Percentiles rank a stretch among this genome's conserved stretches.
Evolutionary conservation across 2,888 invertebrate genomes (phyloP).

Genomic region (Lasioglossum villosulum): DNA sequence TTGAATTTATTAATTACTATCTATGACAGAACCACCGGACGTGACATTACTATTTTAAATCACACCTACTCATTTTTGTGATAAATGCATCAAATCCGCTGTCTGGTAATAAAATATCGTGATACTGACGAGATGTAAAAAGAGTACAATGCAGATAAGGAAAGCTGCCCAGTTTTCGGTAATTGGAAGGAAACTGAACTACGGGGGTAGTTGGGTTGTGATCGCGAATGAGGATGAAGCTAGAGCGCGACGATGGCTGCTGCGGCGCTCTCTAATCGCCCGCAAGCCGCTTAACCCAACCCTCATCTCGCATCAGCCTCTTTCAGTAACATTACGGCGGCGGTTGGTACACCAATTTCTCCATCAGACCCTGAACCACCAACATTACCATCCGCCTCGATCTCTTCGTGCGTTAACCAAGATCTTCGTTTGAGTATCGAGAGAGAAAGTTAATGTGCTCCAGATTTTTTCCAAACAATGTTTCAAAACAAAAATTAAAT

Average conservation of each 20-base stretch:
- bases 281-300: constrained; percentile 78
- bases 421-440: constrained; percentile 39
- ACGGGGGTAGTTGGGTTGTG: constrained; percentile 67
- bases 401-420: constrained; percentile 35
- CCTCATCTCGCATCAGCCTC: constrained; percentile 48
- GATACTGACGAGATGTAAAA: neutral
- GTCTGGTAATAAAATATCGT: neutral
- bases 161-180: constrained; percentile 21
- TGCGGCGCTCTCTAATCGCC: constrained; percentile 77
- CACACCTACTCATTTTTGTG: too few relatives aligned
- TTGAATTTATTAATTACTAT: too few relatives aligned
- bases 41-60: too few relatives aligned
- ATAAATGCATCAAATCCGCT: too few relatives aligned
- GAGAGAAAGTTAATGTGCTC: constrained; percentile 35
- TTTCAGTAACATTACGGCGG: constrained; percentile 53
- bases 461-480: neutral
- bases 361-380: constrained; percentile 52
- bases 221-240: constrained; percentile 72
- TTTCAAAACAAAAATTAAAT: too few relatives aligned
- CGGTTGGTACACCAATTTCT: constrained; percentile 62
- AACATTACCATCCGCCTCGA: constrained; percentile 55
- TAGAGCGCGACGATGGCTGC: constrained; percentile 65
- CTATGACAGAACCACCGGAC: too few relatives aligned
- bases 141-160: constrained; percentile 17
- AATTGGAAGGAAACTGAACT: constrained; percentile 66